Evolutionary conservation across 1,140 invertebrate species (phyloP).

Genomic region (Arion vulgaris): DNA sequence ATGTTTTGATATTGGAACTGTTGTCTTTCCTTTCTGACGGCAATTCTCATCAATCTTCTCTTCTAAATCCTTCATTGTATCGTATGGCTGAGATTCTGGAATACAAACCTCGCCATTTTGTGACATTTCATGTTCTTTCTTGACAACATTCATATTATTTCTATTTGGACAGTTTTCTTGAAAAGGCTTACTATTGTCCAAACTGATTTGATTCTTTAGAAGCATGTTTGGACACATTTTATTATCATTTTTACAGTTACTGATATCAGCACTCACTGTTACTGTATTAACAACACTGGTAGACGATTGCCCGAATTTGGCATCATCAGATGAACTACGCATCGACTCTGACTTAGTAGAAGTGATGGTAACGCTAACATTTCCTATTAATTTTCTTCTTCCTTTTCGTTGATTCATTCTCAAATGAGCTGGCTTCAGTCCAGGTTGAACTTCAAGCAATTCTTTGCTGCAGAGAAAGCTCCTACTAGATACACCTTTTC

Average conservation of each 20-base stretch:
- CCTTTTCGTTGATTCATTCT: not conserved
- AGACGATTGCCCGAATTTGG: not conserved
- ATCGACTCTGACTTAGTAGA: not conserved
- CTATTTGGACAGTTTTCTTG: not conserved
- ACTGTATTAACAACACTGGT: not conserved
- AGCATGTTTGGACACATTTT: not conserved
- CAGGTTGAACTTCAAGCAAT: constrained; percentile 21
- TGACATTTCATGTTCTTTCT: not conserved
- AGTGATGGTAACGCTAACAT: not conserved
- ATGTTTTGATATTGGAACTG: not conserved
- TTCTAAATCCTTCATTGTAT: not conserved
- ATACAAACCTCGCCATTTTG: not conserved
- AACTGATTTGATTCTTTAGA: not conserved
- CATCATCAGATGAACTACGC: not conserved
- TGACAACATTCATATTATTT: not conserved
- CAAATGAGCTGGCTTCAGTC: constrained; percentile 25
- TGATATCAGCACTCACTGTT: not conserved
- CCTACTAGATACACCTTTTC: not conserved
- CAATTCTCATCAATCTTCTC: not conserved
- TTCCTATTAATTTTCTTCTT: constrained; percentile 1
- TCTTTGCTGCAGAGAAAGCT: constrained; percentile 8
- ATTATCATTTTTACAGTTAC: not conserved
- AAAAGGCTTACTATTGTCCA: not conserved
- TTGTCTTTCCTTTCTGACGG: not conserved
- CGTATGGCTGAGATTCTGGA: not conserved